These are phyloP conservation scores for Spermophilus dauricus DNA, from an alignment of 2,113 vertebrate genomes.

Conservation along the genomic window DNA sequence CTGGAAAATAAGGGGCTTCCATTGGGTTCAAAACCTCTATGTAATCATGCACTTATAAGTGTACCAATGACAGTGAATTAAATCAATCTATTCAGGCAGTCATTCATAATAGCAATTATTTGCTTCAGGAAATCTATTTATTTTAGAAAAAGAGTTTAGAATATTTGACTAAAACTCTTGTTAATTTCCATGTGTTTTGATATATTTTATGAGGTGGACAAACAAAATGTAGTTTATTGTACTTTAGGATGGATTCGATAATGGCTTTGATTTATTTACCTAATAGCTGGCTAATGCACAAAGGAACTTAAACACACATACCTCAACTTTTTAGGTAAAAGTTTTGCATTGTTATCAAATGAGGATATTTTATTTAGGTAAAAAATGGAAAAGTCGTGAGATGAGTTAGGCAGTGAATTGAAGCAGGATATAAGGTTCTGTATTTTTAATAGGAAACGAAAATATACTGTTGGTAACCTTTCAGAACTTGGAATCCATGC, in stretches of 20 bases:
- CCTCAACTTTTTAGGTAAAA: not conserved
- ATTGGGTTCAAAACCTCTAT: not conserved
- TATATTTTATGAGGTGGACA: constrained; percentile 5
- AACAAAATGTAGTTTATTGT: constrained; percentile 26
- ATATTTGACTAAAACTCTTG: not conserved
- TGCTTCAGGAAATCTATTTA: constrained; percentile 33
- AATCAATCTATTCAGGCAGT: not conserved
- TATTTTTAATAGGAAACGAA: constrained; percentile 48
- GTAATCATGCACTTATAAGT: not conserved
- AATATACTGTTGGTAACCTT: not conserved
- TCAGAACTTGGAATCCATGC: not conserved
- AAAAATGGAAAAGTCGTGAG: constrained; percentile 36
- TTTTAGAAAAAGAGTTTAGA: constrained; percentile 23
- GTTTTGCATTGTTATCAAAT: constrained; percentile 1
- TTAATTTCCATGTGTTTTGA: constrained; percentile 19
- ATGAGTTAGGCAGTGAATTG: not conserved
- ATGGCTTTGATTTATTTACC: not conserved
- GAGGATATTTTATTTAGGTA: constrained; percentile 23
- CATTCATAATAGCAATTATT: not conserved
- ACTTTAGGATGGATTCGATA: constrained; percentile 36
- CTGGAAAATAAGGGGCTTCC: not conserved
- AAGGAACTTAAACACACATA: not conserved
- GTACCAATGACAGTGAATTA: not conserved
- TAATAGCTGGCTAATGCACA: not conserved
- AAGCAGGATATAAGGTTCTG: constrained; percentile 6